phyloP scores from a whole-genome alignment of 2,113 vertebrate species.

The Neodon shergylaensis region DNA sequence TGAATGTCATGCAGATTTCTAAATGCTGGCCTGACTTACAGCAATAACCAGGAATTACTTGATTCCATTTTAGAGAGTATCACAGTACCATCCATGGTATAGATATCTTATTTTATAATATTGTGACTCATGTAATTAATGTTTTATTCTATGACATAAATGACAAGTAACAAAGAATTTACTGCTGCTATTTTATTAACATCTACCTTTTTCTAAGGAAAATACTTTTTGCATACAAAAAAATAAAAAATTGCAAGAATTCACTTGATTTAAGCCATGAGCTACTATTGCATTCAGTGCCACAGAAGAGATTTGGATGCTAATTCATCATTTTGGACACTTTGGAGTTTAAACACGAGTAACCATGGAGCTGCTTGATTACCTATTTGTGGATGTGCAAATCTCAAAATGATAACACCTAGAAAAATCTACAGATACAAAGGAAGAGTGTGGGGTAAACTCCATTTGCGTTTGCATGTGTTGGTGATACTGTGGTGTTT shows the following conservation, averaged over 20 bases:
- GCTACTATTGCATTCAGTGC: background rate
- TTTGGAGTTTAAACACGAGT: constrained; percentile 4
- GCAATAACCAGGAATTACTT: background rate
- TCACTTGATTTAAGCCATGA: background rate
- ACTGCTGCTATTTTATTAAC: constrained; percentile 37
- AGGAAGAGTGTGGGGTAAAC: background rate
- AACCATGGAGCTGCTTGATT: background rate
- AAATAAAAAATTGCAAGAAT: background rate
- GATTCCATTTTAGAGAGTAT: background rate
- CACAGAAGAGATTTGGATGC: background rate
- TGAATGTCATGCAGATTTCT: constrained; percentile 9
- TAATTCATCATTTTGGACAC: constrained; percentile 4
- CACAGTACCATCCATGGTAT: background rate
- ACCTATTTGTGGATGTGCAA: constrained; percentile 1
- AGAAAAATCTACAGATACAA: constrained; percentile 1
- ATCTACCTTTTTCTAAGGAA: background rate
- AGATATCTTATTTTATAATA: background rate
- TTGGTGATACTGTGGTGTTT: constrained; percentile 49
- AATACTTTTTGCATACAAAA: background rate
- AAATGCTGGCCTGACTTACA: background rate
- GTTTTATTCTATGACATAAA: background rate
- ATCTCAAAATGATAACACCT: background rate
- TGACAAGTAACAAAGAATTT: background rate
- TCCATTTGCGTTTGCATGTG: background rate
- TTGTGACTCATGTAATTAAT: background rate